Evolutionary conservation across 2,797 vertebrate genomes (phyloP).

Genomic region (Clarias pachynema): DNA sequence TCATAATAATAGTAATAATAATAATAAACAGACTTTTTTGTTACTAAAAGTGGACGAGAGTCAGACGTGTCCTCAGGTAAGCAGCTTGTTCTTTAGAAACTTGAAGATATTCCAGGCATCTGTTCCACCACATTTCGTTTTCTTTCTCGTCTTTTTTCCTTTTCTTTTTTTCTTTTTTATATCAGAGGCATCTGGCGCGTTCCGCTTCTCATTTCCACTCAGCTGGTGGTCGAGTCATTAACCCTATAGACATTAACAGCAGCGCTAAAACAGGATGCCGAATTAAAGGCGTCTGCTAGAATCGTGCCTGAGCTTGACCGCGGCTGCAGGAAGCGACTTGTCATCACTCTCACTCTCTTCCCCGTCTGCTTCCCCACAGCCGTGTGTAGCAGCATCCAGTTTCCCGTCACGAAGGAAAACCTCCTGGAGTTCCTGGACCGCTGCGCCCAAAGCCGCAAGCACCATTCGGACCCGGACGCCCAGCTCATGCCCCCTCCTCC

Average conservation of each 20-base stretch:
- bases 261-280: background rate
- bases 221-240: slow-evolving; percentile 29
- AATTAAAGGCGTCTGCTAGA: background rate
- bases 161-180: background rate
- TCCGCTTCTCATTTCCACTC: slow-evolving; percentile 7
- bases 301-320: slow-evolving; percentile 26
- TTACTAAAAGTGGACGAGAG: background rate
- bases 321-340: slow-evolving; percentile 32
- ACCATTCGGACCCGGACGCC: slow-evolving; percentile 84
- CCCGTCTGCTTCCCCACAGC: slow-evolving; percentile 71
- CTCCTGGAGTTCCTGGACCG: slow-evolving; percentile 91
- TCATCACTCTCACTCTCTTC: slow-evolving; percentile 52
- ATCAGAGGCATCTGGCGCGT: slow-evolving; percentile 14
- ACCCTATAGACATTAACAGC: slow-evolving; percentile 1
- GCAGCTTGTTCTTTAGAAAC: background rate
- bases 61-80: background rate
- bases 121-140: background rate
- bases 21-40: too few species aligned
- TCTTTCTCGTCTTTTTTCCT: background rate
- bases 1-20: too few species aligned
- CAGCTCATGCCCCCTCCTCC: slow-evolving; percentile 96
- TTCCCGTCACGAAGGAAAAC: slow-evolving; percentile 95
- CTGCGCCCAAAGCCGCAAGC: slow-evolving; percentile 80
- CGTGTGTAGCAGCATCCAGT: slow-evolving; percentile 94
- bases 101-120: background rate